Base-by-base conservation (phyloP, 2,797 vertebrate species). In the Eptatretus atami region DNA sequence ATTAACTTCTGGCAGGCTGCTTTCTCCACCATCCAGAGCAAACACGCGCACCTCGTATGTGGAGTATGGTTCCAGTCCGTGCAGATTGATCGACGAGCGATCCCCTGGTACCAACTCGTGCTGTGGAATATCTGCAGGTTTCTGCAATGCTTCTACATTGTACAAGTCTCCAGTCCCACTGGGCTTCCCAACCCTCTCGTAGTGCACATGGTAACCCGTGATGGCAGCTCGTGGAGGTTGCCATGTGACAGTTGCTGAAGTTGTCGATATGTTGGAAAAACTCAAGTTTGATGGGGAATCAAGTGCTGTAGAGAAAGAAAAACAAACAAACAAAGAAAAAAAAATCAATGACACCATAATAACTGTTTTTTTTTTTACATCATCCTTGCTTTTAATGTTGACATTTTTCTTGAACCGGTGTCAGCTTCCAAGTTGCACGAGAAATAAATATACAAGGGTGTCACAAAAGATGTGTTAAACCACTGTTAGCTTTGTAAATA, bases 41-140 rank as follows among this genome's bases (percentile, higher is more conserved):
- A 61, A n/a, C 57, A 61, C 57, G 57, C 57, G 57, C 57, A 61
- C 57, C 57, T n/a, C 57, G 57, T 61, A 61, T n/a, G n/a, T 25
- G n/a, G 57, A n/a, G 57, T 25, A 9, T 9, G 57, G 57, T 25
- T 61, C 57, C 57, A 61, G 57, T 10, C 12, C 57, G 57, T 61
- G 57, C 12, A 61, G 57, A n/a, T 61, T 12, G 10, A 61, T n/a
- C 12, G n/a, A 25, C 57, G 57, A n/a, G n/a, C 57, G 57, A 61
- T 61, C 57, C n/a, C 57, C 57, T n/a, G 57, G n/a, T 25, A 61
- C 57, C 57, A 61, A 12, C 57, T 25, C n/a, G n/a, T 61, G n/a
- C 9, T 61, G n/a, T 10, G 57, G n/a, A 25, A n/a, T 25, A 19
- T 6, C 55, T 19, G 14, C 55, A 25, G 57, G 9, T 44, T 44